A percentile compares a stretch with the other conserved stretches of the same genome.
Conservation (phyloP, 2,797 vertebrate species). For the Mormyrops boulengeri region DNA sequence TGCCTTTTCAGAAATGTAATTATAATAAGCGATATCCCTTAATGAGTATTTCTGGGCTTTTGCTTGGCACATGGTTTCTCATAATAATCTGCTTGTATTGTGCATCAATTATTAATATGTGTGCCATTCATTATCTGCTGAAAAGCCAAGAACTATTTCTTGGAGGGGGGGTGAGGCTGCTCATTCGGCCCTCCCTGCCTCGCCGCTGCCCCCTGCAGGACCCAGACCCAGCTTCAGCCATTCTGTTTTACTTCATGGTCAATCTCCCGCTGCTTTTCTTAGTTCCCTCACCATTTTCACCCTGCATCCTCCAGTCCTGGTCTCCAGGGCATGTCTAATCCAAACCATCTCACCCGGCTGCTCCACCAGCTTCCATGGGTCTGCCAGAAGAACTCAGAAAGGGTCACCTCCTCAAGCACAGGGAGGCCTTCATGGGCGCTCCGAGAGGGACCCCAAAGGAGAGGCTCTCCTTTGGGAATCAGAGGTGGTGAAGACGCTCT, state of each 20-base stretch:
- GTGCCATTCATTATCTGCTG: neutral
- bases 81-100: neutral
- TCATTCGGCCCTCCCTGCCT: neutral
- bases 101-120: neutral
- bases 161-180: neutral
- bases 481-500: neutral
- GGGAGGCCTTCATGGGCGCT: neutral
- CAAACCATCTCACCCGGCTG: neutral
- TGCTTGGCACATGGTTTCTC: neutral
- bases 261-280: neutral
- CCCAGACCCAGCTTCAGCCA: neutral
- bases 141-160: neutral
- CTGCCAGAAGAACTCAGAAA: neutral
- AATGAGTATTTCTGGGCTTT: neutral
- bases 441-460: neutral
- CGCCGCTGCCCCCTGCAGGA: neutral
- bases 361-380: neutral
- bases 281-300: neutral
- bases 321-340: neutral
- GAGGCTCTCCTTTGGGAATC: neutral
- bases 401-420: neutral
- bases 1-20: neutral
- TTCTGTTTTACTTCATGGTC: neutral
- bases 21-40: neutral
- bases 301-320: neutral